These are phyloP conservation scores for Misgurnus anguillicaudatus DNA, from an alignment of 2,113 vertebrate species.

Conservation along the genomic window DNA sequence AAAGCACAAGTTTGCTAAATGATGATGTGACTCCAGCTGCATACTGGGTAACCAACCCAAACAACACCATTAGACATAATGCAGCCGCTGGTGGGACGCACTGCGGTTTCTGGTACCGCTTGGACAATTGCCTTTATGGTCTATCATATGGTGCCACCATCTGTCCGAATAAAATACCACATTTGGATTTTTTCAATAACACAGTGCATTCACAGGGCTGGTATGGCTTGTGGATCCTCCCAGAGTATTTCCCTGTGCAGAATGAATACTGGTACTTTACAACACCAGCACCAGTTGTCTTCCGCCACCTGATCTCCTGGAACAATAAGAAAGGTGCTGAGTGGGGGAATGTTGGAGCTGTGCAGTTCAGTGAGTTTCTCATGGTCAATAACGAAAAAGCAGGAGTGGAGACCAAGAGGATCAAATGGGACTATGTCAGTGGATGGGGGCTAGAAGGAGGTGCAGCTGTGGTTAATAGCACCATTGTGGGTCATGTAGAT, in stretches of 20 bases:
- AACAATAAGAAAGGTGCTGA: constrained; percentile 88
- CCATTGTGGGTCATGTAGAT: constrained; percentile 80
- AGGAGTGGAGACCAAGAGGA: constrained; percentile 80
- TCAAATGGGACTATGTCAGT: constrained; percentile 65
- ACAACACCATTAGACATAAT: constrained; percentile 85
- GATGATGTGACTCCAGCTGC: constrained; percentile 86
- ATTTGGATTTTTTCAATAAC: constrained; percentile 85
- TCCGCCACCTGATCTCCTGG: constrained; percentile 79
- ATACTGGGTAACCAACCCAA: constrained; percentile 88
- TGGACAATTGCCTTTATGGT: constrained; percentile 81
- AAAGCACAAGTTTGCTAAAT: constrained; percentile 86
- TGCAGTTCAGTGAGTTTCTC: constrained; percentile 80
- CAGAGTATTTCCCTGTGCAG: constrained; percentile 78
- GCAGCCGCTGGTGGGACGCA: constrained; percentile 83
- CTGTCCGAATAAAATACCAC: constrained; percentile 80
- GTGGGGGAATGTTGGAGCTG: constrained; percentile 84
- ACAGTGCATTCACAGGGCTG: constrained; percentile 89
- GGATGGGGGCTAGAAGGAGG: constrained; percentile 74
- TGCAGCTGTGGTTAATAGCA: constrained; percentile 77
- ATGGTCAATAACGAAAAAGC: constrained; percentile 83
- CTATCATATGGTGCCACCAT: constrained; percentile 72
- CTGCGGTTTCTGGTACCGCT: constrained; percentile 90
- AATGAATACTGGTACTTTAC: constrained; percentile 67
- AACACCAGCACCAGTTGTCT: constrained; percentile 73
- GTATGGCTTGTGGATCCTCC: constrained; percentile 88